These are phyloP conservation scores for Idaea biselata DNA, from an alignment of 2,888 invertebrate genomes.

Conservation along the genomic window DNA sequence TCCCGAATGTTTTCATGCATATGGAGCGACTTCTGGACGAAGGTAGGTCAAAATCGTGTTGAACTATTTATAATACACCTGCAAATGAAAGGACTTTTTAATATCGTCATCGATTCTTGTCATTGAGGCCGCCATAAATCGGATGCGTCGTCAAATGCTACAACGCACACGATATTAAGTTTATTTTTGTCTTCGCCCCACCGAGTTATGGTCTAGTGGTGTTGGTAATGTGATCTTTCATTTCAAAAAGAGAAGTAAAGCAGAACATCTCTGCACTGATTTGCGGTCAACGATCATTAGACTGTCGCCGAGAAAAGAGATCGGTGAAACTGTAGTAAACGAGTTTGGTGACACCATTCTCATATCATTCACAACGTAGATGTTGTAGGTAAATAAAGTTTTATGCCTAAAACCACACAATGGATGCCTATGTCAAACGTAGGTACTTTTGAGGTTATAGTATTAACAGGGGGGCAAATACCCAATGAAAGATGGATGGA, in stretches of 20 bases:
- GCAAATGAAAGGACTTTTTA: constrained; percentile 41
- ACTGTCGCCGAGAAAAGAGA: constrained; percentile 67
- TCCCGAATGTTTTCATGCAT: constrained; percentile 99
- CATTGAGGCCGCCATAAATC: constrained; percentile 69
- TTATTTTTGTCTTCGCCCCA: constrained; percentile 79
- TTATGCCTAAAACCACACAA: constrained; percentile 6
- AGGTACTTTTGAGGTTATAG: constrained; percentile 60
- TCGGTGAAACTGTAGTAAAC: constrained; percentile 69
- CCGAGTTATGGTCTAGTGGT: constrained; percentile 79
- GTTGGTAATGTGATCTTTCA: constrained; percentile 77
- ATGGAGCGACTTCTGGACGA: constrained; percentile 99
- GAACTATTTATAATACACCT: constrained; percentile 53
- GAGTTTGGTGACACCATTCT: constrained; percentile 60
- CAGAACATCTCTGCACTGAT: constrained; percentile 64
- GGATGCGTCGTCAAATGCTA: constrained; percentile 76
- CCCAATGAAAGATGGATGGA: constrained; percentile 57
- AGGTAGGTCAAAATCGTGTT: constrained; percentile 85
- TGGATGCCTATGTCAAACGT: background rate
- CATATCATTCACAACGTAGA: constrained; percentile 49
- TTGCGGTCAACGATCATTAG: constrained; percentile 73
- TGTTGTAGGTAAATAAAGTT: constrained; percentile 42
- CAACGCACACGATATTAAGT: constrained; percentile 79
- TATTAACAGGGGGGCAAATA: constrained; percentile 45
- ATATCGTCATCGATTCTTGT: constrained; percentile 58
- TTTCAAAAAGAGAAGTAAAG: constrained; percentile 72